Evolutionary conservation across 1,140 invertebrate species (phyloP).

Genomic region (Caenorhabditis inopinata): DNA sequence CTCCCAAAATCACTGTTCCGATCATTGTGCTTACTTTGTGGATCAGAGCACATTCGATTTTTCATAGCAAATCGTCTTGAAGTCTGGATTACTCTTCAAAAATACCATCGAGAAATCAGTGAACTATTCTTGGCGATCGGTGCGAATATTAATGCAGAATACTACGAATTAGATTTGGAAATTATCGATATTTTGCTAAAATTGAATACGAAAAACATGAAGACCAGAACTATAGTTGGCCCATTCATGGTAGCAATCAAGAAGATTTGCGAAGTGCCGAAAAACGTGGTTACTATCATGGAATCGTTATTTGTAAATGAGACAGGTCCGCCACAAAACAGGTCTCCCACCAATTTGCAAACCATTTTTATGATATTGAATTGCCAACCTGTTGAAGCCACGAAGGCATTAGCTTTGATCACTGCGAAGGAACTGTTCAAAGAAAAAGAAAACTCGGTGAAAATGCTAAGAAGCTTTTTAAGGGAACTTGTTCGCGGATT

Average conservation of each 20-base stretch:
- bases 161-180: background rate
- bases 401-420: background rate
- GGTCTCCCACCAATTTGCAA: background rate
- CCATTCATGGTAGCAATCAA: background rate
- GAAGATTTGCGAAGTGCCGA: background rate
- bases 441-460: background rate
- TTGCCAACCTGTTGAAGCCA: background rate
- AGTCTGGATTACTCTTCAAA: conserved; percentile 10
- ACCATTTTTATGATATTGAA: background rate
- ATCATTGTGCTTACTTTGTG: background rate
- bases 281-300: background rate
- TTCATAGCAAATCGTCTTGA: background rate
- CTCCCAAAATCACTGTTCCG: conserved; percentile 2
- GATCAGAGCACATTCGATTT: background rate
- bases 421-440: background rate
- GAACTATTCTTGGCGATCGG: background rate
- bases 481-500: background rate
- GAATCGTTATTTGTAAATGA: background rate
- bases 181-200: background rate
- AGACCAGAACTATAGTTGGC: background rate
- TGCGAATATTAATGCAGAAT: background rate
- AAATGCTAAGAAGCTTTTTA: background rate
- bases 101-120: conserved; percentile 20
- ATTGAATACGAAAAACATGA: conserved; percentile 16
- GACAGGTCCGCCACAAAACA: background rate